phyloP scores from a whole-genome alignment of 2,888 invertebrate genomes.

The Nemurella pictetii region DNA sequence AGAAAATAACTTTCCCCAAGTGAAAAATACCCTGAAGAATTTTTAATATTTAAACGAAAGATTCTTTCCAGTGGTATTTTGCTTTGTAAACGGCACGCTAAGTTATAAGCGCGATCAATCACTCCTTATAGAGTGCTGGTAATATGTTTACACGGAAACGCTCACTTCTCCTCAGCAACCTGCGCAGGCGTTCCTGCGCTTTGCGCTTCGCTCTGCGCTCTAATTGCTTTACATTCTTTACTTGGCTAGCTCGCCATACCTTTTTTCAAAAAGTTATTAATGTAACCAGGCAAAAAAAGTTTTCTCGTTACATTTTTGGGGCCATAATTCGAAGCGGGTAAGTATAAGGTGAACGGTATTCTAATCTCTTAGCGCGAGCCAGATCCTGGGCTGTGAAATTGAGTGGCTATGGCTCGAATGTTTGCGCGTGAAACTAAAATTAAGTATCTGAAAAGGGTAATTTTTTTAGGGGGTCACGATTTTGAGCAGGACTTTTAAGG shows the following conservation, averaged over 20 bases:
- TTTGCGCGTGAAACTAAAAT: no score
- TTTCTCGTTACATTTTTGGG: background rate
- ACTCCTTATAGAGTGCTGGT: conserved; percentile 1
- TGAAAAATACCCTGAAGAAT: conserved; percentile 2
- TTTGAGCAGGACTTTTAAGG: no score
- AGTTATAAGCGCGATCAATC: conserved; percentile 15
- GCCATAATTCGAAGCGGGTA: conserved; percentile 1
- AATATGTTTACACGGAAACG: conserved; percentile 8
- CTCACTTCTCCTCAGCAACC: background rate
- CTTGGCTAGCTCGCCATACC: conserved; percentile 3
- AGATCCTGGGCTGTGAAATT: background rate
- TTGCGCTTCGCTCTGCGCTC: background rate
- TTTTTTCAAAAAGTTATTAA: background rate
- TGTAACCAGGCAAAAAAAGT: background rate
- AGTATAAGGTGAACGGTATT: conserved; percentile 2
- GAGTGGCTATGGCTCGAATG: no score
- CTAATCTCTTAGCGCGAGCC: background rate
- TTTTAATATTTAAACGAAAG: conserved; percentile 17
- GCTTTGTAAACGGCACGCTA: background rate
- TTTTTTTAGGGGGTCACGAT: no score
- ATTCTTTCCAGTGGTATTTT: conserved; percentile 2
- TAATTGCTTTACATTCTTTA: conserved; percentile 22
- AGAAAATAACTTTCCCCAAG: background rate
- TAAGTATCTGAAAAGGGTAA: no score
- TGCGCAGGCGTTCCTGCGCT: background rate